Conservation (phyloP, 1,140 invertebrate genomes). For the Apis dorsata region DNA sequence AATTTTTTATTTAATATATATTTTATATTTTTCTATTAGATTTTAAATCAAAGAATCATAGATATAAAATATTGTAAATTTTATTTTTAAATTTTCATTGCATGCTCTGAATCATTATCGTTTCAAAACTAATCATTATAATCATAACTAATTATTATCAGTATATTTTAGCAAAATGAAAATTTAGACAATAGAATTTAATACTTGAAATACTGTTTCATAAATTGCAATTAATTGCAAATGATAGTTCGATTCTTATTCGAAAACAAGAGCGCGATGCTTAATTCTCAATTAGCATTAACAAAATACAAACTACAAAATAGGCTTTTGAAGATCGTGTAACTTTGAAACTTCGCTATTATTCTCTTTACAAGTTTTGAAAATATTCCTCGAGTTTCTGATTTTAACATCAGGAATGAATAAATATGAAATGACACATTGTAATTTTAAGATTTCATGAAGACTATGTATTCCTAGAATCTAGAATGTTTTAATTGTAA, state of each 20-base stretch:
- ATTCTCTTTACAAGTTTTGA: not conserved
- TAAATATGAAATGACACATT: not conserved
- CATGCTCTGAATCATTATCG: too few relatives aligned
- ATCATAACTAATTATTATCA: too few relatives aligned
- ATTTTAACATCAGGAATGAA: not conserved
- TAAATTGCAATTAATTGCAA: not conserved
- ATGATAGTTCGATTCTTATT: not conserved
- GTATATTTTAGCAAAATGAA: too few relatives aligned
- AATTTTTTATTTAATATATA: too few relatives aligned
- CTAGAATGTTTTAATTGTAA: too few relatives aligned
- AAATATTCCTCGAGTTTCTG: not conserved
- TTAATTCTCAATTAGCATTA: conserved; percentile 2
- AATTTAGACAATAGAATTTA: too few relatives aligned
- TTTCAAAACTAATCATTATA: too few relatives aligned
- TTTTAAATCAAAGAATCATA: too few relatives aligned
- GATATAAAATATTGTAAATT: too few relatives aligned
- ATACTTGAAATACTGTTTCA: not conserved
- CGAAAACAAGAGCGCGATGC: not conserved
- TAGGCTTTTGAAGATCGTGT: not conserved
- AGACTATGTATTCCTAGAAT: not conserved
- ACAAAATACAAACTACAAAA: not conserved
- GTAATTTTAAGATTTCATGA: not conserved
- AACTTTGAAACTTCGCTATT: not conserved
- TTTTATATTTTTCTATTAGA: too few relatives aligned
- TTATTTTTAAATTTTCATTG: too few relatives aligned